phyloP scores from a whole-genome alignment of 2,888 invertebrate species.

The Merodon equestris region DNA sequence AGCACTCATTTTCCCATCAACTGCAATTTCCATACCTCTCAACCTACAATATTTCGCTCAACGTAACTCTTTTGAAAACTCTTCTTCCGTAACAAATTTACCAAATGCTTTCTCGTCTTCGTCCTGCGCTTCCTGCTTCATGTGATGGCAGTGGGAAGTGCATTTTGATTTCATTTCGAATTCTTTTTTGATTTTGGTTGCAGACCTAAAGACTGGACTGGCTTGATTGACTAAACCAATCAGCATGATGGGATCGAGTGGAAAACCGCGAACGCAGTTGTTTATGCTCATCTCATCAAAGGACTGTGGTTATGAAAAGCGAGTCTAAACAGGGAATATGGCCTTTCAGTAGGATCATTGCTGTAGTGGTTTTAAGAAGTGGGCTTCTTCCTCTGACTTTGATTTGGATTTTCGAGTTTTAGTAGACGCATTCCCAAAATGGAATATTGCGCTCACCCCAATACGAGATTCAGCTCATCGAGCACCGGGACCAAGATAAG shows the following conservation, averaged over 20 bases:
- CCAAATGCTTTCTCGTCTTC: background rate
- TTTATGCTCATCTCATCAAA: background rate
- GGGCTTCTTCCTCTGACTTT: too few species aligned
- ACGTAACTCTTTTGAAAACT: slow-evolving; percentile 25
- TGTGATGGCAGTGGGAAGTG: slow-evolving; percentile 2
- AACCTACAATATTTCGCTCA: slow-evolving; percentile 35
- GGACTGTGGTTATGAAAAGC: slow-evolving; percentile 1
- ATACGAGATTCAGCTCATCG: too few species aligned
- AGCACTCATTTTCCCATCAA: slow-evolving; percentile 28
- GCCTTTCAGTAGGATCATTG: background rate
- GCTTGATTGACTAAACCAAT: slow-evolving; percentile 12
- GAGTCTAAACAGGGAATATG: too few species aligned
- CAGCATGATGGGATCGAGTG: background rate
- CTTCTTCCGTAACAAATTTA: slow-evolving; percentile 12
- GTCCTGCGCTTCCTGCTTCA: background rate
- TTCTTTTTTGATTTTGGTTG: slow-evolving; percentile 27
- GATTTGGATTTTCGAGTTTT: too few species aligned
- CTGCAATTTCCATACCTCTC: slow-evolving; percentile 49
- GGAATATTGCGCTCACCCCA: too few species aligned
- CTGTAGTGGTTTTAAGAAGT: slow-evolving; percentile 1
- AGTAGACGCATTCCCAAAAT: too few species aligned
- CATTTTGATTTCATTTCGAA: slow-evolving; percentile 20
- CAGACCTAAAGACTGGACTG: background rate
- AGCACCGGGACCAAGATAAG: background rate
- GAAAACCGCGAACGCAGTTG: slow-evolving; percentile 3